Evolutionary conservation across 92 coral and sea anemone species (phyloP).

Genomic region (Desmophyllum pertusum): DNA sequence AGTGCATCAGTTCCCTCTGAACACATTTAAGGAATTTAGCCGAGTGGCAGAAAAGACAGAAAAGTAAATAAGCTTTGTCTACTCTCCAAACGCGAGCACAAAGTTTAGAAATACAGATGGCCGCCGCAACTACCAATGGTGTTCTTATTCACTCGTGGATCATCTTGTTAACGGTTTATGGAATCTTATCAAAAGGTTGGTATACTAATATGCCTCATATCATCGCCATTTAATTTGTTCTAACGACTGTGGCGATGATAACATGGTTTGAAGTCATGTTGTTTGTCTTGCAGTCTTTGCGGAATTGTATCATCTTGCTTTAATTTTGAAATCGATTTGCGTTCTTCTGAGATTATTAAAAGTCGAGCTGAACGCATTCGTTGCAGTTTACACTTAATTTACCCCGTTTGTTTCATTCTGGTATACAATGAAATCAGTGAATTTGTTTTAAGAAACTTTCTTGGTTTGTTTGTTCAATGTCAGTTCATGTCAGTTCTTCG

Average conservation of each 20-base stretch:
- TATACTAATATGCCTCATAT: neutral
- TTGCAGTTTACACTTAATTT: neutral
- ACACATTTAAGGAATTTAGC: constrained; percentile 1
- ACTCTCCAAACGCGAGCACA: neutral
- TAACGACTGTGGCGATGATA: neutral
- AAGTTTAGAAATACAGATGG: neutral
- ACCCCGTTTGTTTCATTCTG: neutral
- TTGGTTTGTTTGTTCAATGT: no score
- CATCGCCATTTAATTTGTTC: neutral
- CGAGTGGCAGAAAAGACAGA: neutral
- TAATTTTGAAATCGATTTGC: neutral
- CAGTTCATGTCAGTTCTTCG: no score
- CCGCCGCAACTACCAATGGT: neutral
- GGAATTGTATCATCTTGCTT: neutral
- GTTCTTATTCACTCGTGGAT: neutral
- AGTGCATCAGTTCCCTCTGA: neutral
- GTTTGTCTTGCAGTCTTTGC: neutral
- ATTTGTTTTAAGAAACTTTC: no score
- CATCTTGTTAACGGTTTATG: neutral
- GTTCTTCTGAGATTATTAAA: neutral
- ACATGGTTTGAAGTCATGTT: neutral
- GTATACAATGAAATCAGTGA: neutral
- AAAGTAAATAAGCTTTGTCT: constrained; percentile 15
- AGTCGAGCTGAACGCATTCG: neutral
- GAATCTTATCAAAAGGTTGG: constrained; percentile 20